These are phyloP conservation scores for Adelphocoris suturalis DNA, from an alignment of 2,888 invertebrate species.

Conservation along the genomic window DNA sequence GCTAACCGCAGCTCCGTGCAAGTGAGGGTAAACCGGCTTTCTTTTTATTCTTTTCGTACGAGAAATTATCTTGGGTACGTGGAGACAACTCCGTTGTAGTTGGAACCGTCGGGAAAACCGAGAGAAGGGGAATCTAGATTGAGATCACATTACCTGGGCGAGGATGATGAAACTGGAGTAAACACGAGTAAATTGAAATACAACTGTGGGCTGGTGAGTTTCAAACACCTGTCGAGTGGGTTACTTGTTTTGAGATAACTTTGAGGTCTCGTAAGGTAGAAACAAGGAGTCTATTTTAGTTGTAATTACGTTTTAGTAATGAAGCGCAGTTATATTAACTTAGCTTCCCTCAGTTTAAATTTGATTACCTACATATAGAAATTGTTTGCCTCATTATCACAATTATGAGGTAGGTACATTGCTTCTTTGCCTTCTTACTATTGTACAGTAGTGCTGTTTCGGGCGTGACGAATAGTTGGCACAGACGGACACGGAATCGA, in stretches of 20 bases:
- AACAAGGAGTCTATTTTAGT: not conserved
- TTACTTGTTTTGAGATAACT: not conserved
- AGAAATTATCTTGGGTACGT: not conserved
- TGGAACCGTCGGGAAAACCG: not conserved
- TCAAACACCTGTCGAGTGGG: too few species aligned
- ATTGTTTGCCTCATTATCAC: too few species aligned
- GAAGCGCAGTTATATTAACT: not conserved
- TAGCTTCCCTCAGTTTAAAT: too few species aligned
- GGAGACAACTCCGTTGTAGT: not conserved
- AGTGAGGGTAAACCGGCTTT: not conserved
- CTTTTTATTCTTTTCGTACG: not conserved
- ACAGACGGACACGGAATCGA: too few species aligned
- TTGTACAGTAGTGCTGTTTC: too few species aligned
- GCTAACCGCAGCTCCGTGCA: not conserved
- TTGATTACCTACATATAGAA: too few species aligned
- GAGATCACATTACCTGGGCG: not conserved
- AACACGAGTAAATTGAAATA: conserved; percentile 16
- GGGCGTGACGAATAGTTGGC: too few species aligned
- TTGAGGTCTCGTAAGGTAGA: not conserved
- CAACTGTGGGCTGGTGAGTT: not conserved
- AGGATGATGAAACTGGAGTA: not conserved
- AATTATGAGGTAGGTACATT: too few species aligned
- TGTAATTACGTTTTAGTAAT: too few species aligned
- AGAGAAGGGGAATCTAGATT: not conserved
- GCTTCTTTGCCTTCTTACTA: too few species aligned